Evolutionary conservation across 2,797 vertebrate species (phyloP).

Genomic region (Sciaenops ocellatus): DNA sequence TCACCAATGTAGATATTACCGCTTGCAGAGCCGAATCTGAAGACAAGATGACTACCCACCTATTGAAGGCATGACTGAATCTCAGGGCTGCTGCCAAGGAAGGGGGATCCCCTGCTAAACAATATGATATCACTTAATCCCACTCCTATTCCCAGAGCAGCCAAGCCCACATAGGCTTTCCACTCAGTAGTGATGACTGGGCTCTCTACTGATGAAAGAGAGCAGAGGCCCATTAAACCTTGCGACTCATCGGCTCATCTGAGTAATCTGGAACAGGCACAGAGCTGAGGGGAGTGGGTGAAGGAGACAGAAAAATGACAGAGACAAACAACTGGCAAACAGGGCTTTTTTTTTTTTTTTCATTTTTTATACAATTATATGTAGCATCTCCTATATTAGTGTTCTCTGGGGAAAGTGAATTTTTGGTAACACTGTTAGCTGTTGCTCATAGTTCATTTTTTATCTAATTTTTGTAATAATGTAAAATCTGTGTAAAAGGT

Average conservation of each 20-base stretch:
- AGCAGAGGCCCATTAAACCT: conserved; percentile 76
- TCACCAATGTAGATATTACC: conserved; percentile 54
- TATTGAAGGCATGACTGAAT: conserved; percentile 72
- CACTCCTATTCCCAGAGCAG: conserved; percentile 66
- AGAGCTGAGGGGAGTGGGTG: conserved; percentile 20
- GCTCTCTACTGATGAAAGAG: conserved; percentile 82
- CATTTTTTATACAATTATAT: neutral
- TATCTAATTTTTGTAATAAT: neutral
- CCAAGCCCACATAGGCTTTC: conserved; percentile 79
- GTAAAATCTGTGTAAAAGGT: no score
- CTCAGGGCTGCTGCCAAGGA: conserved; percentile 63
- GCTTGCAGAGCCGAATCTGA: conserved; percentile 51
- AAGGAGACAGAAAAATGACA: conserved; percentile 27
- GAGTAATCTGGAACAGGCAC: conserved; percentile 82
- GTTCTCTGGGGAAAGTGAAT: neutral
- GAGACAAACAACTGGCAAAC: conserved; percentile 53
- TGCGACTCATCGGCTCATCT: conserved; percentile 81
- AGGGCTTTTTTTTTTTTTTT: conserved; percentile 3
- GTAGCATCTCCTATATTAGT: neutral
- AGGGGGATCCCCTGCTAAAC: conserved; percentile 77
- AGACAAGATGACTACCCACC: conserved; percentile 66
- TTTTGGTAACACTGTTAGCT: neutral
- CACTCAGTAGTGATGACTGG: conserved; percentile 78
- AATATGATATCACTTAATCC: conserved; percentile 80
- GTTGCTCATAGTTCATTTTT: neutral